A percentile compares a stretch with the other conserved stretches of the same genome.
These are phyloP conservation scores for Sabatieria punctata DNA, from an alignment of 2,888 invertebrate genomes.

Conservation along the genomic window DNA sequence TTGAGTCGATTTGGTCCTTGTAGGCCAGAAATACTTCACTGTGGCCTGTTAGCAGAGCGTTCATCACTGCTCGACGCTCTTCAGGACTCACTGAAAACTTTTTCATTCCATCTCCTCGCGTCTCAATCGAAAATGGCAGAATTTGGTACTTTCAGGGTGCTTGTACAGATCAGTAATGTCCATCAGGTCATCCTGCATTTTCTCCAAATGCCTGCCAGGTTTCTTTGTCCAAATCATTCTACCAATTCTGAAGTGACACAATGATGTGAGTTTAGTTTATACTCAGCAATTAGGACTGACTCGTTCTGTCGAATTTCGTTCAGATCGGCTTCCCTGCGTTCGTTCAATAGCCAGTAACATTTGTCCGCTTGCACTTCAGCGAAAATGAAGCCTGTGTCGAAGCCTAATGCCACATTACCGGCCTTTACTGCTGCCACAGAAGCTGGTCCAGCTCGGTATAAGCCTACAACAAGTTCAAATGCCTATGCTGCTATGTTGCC, in stretches of 20 bases:
- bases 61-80: conserved; percentile 65
- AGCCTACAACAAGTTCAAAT: conserved; percentile 25
- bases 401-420: conserved; percentile 62
- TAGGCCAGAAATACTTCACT: conserved; percentile 2
- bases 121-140: conserved; percentile 1
- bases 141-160: conserved; percentile 50
- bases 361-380: conserved; percentile 89
- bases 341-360: conserved; percentile 68
- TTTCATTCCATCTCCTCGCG: neutral
- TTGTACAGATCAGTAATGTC: conserved; percentile 69
- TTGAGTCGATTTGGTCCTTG: conserved; percentile 44
- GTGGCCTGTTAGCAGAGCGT: conserved; percentile 55
- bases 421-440: conserved; percentile 62
- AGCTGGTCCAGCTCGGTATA: conserved; percentile 71
- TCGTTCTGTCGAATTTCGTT: neutral
- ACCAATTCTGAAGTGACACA: conserved; percentile 47
- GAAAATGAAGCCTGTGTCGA: conserved; percentile 66
- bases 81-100: conserved; percentile 45
- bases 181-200: conserved; percentile 58
- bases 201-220: conserved; percentile 34
- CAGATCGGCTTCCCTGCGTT: conserved; percentile 27
- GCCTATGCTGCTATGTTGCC: neutral
- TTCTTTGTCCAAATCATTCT: conserved; percentile 63
- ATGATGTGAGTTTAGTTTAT: neutral
- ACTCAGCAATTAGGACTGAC: neutral